A percentile compares a stretch with the other conserved stretches of the same genome.
Evolutionary conservation across 2,797 vertebrate species (phyloP).

Genomic region (Aldrovandia affinis): DNA sequence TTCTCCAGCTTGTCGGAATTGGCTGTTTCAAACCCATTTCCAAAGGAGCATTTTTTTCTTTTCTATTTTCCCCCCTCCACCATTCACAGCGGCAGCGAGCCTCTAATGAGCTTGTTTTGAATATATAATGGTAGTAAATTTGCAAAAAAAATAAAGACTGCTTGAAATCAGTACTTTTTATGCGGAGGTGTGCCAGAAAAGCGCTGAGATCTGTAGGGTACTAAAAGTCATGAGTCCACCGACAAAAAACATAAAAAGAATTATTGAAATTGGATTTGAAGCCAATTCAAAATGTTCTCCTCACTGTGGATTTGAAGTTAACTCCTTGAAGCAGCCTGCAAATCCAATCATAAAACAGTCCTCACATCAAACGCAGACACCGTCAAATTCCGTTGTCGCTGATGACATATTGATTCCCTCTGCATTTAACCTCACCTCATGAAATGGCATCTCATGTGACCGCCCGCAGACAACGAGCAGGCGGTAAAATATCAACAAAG

Average conservation of each 20-base stretch:
- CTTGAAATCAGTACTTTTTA: too few species aligned
- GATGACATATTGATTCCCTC: constrained; percentile 24
- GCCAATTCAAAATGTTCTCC: not conserved
- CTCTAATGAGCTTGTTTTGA: constrained; percentile 23
- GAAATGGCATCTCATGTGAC: constrained; percentile 20
- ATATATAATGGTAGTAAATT: constrained; percentile 23
- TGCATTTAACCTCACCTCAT: constrained; percentile 14
- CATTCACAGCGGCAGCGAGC: not conserved
- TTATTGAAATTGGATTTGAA: not conserved
- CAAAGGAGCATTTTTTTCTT: not conserved
- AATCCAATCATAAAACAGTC: not conserved
- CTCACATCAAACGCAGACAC: not conserved
- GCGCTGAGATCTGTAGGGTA: not conserved
- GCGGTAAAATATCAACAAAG: not conserved
- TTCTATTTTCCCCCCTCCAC: not conserved
- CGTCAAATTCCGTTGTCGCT: not conserved
- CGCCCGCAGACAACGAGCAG: not conserved
- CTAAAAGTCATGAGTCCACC: too few species aligned
- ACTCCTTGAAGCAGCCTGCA: not conserved
- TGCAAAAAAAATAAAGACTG: not conserved
- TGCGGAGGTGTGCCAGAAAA: not conserved
- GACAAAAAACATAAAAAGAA: too few species aligned
- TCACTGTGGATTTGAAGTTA: not conserved
- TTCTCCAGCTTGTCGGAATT: not conserved
- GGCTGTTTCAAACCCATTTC: not conserved